These are phyloP conservation scores for Cheilosia soror DNA, from an alignment of 2,888 invertebrate species.

Conservation along the genomic window DNA sequence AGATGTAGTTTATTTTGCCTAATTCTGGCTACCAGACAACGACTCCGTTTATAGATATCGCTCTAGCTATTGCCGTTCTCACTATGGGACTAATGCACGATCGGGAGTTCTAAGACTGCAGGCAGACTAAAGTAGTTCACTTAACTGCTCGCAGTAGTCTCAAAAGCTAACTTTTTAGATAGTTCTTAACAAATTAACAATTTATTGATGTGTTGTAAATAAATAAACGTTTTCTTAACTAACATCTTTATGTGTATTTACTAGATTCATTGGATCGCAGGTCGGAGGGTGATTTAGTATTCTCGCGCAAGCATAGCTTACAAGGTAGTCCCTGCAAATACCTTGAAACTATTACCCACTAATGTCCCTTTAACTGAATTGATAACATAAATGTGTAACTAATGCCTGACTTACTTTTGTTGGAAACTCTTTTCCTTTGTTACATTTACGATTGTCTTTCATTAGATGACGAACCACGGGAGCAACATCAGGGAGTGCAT, in stretches of 20 bases:
- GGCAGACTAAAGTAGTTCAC: too few relatives aligned
- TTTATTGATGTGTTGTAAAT: constrained; percentile 2
- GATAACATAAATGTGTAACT: constrained; percentile 9
- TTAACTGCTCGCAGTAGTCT: too few relatives aligned
- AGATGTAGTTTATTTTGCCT: too few relatives aligned
- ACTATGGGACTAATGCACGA: too few relatives aligned
- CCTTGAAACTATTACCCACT: neutral
- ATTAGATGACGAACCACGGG: constrained; percentile 81
- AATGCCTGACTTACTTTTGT: neutral
- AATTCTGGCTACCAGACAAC: too few relatives aligned
- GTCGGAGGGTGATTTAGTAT: constrained; percentile 82
- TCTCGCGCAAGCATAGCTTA: constrained; percentile 82
- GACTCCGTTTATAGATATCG: too few relatives aligned
- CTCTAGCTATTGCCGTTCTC: too few relatives aligned
- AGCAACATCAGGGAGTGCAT: constrained; percentile 82
- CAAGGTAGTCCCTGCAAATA: constrained; percentile 79
- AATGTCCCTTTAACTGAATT: neutral
- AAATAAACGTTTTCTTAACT: constrained; percentile 22
- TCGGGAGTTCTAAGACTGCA: too few relatives aligned
- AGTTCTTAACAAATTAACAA: neutral
- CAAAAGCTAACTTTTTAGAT: neutral
- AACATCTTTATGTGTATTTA: constrained; percentile 67
- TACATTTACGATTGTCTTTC: neutral
- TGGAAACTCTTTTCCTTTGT: neutral
- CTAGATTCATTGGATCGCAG: constrained; percentile 82